Evolutionary conservation across 1,140 invertebrate species (phyloP), one percentile per base, ranked within the genome.

Genomic region (Cotesia typhae): DNA sequence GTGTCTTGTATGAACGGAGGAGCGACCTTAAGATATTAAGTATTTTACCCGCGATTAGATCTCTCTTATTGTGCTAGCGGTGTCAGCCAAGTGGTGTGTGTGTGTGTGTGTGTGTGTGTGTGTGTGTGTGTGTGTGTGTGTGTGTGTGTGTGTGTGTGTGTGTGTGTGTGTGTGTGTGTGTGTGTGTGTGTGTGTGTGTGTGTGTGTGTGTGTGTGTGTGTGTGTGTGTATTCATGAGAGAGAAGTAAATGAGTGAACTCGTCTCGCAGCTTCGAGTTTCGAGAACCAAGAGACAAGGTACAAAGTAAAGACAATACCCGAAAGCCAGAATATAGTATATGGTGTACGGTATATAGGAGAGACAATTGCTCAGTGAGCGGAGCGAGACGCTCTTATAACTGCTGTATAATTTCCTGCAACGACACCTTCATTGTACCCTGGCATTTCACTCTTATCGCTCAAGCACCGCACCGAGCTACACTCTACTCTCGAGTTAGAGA

Each of bases 351-450:
- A 47, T 47, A 71, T 74, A 79, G 82, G 78, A 83, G 78, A 86
- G 85, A 87, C 86, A 87, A 87, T 87, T 84, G 85, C 82, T 86
- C 81, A 74, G 41, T 47, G 74, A 81, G 69, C 68, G 71, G 74
- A 81, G 69, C 68, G 71, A 81, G 73, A 78, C 75, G 77, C 81
- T 83, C 80, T 81, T 86, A 82, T 87, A 87, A 86, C 82, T 85
- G 86, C 85, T 85, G 86, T 87, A 87, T 87, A 87, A 87, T 87
- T 87, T 87, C 85, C 85, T 87, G 86, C 85, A 87, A 87, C 85
- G 86, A 87, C 86, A 86, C 86, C 86, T 87, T 87, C 86, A 87
- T 87, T 87, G 86, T 87, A 12, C 73, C 74, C 68, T 66, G 78
- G 77, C 79, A 76, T 83, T 84, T 83, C 83, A 83, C 85, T 86